phyloP scores from a whole-genome alignment of 2,113 vertebrate species.

The Plecotus auritus region DNA sequence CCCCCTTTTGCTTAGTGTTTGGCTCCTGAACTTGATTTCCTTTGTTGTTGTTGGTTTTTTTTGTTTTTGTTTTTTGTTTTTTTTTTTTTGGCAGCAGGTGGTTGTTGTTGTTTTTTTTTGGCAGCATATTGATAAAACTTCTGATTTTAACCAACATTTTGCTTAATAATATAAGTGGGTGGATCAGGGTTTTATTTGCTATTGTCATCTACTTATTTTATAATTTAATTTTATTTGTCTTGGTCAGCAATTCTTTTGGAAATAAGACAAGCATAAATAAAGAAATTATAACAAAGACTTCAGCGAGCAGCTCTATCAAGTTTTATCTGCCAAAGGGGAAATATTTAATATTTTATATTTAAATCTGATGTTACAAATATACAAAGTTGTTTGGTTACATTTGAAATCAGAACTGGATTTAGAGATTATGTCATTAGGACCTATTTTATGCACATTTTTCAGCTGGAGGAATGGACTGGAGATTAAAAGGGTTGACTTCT shows the following conservation, averaged over 20 bases:
- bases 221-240: slow-evolving; percentile 26
- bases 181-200: background rate
- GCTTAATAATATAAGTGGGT: background rate
- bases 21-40: slow-evolving; percentile 38
- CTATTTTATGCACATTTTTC: background rate
- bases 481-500: background rate
- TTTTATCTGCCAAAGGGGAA: background rate
- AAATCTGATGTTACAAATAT: background rate
- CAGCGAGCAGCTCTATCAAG: background rate
- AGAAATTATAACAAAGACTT: background rate
- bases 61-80: background rate
- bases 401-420: background rate
- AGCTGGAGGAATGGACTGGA: background rate
- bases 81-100: background rate
- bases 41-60: background rate
- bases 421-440: background rate
- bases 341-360: slow-evolving; percentile 1
- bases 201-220: background rate
- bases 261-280: background rate
- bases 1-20: background rate
- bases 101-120: background rate
- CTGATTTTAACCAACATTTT: slow-evolving; percentile 15
- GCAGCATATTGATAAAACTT: slow-evolving; percentile 3
- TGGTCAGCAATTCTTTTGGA: background rate
- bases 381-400: background rate